Percentiles rank a stretch among this genome's conserved stretches.
These are phyloP conservation scores for Temnothorax unifasciatus DNA, from an alignment of 2,888 invertebrate species.

Conservation along the genomic window DNA sequence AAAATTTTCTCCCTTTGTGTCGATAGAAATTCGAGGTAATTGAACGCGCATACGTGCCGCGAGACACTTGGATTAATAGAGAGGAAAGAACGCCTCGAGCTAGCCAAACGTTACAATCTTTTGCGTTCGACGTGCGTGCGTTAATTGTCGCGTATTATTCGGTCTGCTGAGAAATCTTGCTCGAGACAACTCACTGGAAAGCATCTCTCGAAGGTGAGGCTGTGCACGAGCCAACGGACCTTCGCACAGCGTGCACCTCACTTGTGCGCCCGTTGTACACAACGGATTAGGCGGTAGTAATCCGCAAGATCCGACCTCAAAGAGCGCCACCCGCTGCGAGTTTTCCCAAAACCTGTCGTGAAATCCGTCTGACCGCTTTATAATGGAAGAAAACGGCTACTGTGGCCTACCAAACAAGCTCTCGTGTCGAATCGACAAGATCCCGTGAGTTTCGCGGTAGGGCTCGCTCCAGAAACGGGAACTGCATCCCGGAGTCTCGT, in stretches of 20 bases:
- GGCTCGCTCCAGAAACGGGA: conserved; percentile 16
- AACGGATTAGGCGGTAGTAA: conserved; percentile 78
- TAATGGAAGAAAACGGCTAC: conserved; percentile 69
- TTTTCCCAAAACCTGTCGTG: conserved; percentile 82
- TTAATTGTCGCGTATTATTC: not conserved
- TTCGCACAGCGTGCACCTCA: conserved; percentile 19
- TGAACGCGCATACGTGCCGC: not conserved
- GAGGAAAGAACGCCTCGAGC: too few relatives aligned
- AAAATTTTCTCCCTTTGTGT: conserved; percentile 4
- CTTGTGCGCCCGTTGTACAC: conserved; percentile 61
- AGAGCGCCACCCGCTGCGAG: conserved; percentile 81
- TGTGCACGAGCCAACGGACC: conserved; percentile 49
- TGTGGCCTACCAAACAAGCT: conserved; percentile 72
- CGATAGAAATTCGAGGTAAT: conserved; percentile 27
- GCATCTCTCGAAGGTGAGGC: not conserved
- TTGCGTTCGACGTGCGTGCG: not conserved
- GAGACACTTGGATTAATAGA: not conserved
- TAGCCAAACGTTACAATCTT: not conserved
- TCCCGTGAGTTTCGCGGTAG: conserved; percentile 38
- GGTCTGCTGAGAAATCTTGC: not conserved
- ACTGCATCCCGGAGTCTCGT: not conserved
- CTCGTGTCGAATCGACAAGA: conserved; percentile 45
- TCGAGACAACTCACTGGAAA: not conserved
- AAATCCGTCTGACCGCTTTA: conserved; percentile 68
- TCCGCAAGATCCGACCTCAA: conserved; percentile 73